These are phyloP conservation scores for Mystacornis crossleyi DNA, from an alignment of 2,113 vertebrate species.

Conservation along the genomic window DNA sequence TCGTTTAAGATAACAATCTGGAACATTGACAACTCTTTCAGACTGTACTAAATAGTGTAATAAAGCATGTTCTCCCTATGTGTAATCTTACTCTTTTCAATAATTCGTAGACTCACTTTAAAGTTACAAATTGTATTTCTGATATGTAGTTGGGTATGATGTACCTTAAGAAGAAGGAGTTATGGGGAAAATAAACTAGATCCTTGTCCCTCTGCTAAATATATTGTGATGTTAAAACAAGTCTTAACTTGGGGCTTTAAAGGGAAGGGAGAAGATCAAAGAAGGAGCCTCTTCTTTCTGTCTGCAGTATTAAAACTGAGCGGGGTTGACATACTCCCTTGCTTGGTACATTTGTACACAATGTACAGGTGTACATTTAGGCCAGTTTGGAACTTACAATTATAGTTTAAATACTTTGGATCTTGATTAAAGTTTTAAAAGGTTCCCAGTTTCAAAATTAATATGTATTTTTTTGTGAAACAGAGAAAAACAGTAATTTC, in stretches of 20 bases:
- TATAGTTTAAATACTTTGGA: background rate
- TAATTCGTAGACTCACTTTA: background rate
- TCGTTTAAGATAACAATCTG: background rate
- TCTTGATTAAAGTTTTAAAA: background rate
- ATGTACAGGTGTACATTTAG: background rate
- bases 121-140: background rate
- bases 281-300: background rate
- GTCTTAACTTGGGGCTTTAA: background rate
- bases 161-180: background rate
- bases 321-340: background rate
- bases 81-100: background rate
- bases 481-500: background rate
- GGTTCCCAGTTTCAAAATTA: background rate
- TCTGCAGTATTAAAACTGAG: background rate
- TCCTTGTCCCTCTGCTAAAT: background rate
- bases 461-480: fast-evolving
- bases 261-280: background rate
- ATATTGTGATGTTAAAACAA: background rate
- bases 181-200: background rate
- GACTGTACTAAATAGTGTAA: background rate
- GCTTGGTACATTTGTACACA: background rate
- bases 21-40: background rate
- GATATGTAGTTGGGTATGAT: background rate
- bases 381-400: background rate
- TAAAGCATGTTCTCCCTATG: background rate